Base-by-base conservation (phyloP, 2,797 vertebrate genomes). In the Gymnoscopelus microlampas region DNA sequence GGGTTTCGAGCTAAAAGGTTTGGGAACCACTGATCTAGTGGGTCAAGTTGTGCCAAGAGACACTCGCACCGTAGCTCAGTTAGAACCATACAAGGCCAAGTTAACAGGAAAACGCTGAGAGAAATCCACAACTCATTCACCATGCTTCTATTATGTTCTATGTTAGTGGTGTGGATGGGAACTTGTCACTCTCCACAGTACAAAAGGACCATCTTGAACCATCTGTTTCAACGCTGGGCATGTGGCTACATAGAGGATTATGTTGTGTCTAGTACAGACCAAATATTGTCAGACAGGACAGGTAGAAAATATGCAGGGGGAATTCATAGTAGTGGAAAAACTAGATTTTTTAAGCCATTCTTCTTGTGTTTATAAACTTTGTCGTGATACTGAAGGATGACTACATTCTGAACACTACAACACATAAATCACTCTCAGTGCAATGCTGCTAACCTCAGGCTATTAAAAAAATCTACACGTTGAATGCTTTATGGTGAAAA, bases 201-300 rank as follows among this genome's bases (percentile, higher is more conserved):
- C 76, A 80, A 78, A 63, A 86, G 68, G 82, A 83, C 84, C 39
- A 83, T 78, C 73, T 81, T 78, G 66, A 88, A 80, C 39, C 83
- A 88, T 88, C 83, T 89, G 82, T 88, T 82, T 89, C 87, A 85
- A 89, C 89, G 89, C 63, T 70, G 71, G 55, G 44, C 73, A 14
- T 61, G 70, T 53, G 72, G 82, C 74, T 76, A 54, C 68, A 66
- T 19, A 35, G 14, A 35, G 11, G 50, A 68, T 62, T 47, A 2
- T 15, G 32, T 56, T 85, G 62, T 60, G 63, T 81, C 44, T 2
- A 66, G 59, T 29, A 76, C 63, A 14, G 51, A 10, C 64, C 67
- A 53, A 53, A 66, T 53, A 61, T 70, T 66, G 68, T 62, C 73
- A 79, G 74, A 73, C 80, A 81, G 75, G 74, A 74, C 80, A 81